A percentile compares a stretch with the other conserved stretches of the same genome.
Conservation (phyloP, 2,797 vertebrate species). For the Acestrorhynchus altus region DNA sequence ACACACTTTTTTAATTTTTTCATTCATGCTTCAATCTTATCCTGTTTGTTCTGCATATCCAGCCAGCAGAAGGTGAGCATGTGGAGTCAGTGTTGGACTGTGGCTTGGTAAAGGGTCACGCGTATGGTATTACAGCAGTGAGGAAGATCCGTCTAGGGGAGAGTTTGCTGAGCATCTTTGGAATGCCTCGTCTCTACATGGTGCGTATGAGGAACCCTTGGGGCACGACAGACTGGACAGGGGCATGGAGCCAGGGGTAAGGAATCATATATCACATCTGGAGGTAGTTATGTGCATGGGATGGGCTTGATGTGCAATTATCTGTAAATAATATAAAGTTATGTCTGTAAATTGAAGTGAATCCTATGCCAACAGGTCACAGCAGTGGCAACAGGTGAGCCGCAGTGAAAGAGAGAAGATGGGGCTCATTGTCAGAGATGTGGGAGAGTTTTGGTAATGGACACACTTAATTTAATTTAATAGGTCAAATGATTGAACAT, state of each 20-base stretch:
- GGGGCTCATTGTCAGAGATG: slow-evolving; percentile 80
- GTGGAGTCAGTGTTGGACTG: slow-evolving; percentile 81
- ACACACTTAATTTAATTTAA: neutral
- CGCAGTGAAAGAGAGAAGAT: slow-evolving; percentile 77
- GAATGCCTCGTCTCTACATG: slow-evolving; percentile 71
- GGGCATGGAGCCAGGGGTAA: slow-evolving; percentile 84
- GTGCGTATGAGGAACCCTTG: slow-evolving; percentile 85
- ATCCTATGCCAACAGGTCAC: slow-evolving; percentile 71
- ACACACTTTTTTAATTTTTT: neutral
- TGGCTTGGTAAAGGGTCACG: slow-evolving; percentile 83
- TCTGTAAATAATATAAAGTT: too few species aligned
- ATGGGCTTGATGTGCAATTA: too few species aligned
- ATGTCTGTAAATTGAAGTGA: too few species aligned
- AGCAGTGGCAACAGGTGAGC: slow-evolving; percentile 79
- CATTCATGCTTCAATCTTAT: neutral
- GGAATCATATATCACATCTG: slow-evolving; percentile 11
- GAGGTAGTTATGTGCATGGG: neutral
- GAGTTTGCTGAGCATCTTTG: slow-evolving; percentile 53
- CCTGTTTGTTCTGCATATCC: slow-evolving; percentile 10
- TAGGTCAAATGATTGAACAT: too few species aligned
- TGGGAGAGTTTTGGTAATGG: slow-evolving; percentile 83
- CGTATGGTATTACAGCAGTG: slow-evolving; percentile 82
- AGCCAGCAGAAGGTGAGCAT: slow-evolving; percentile 80
- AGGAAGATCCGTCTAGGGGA: slow-evolving; percentile 71
- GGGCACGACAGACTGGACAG: slow-evolving; percentile 84